Base-by-base conservation (phyloP, 2,113 vertebrate genomes). In the Rhea pennata region DNA sequence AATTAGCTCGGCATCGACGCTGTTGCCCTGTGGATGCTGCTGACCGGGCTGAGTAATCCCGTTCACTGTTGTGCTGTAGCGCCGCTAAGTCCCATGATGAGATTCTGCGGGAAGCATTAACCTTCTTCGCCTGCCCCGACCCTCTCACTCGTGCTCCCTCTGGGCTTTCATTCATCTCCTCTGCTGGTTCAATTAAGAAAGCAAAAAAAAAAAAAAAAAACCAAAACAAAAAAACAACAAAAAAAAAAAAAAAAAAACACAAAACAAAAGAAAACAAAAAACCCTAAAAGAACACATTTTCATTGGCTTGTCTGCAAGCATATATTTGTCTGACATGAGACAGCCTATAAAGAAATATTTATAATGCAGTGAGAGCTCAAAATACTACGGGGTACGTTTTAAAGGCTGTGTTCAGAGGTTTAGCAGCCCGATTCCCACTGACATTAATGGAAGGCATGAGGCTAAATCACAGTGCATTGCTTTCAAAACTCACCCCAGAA, bases 1-100 rank as follows among this genome's bases (percentile, higher is more conserved):
- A 96, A 98, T 98, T 97, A 98, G 96, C 97, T 97, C 93, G 83
- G 93, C 86, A 96, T 82, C 96, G 96, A 84, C 91, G 96, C 84
- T 88, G 76, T n/a, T 82, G 87, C 87, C n/a, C 82, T 65, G 83
- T 19, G 62, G 9, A 14, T 1, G 11, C 88, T 95, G 93, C 92
- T 97, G 97, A 88, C 94, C 96, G 87, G 93, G 73, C 87, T 12
- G 2, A 0, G 7, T 92, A 94, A 97, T 94, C 79, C 88, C 44
- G 75, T 91, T 65, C 0, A 0, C 1, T 4, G 75, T 36, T 69
- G 65, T 84, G 93, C 64, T 3, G 0, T 22, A 44, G 82, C 54
- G 15, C 59, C 76, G 10, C 69, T 94, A 95, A 96, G 67, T 78
- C 81, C 73, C 65, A 69, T 58, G 93, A 97, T 88, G 91, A 95